Evolutionary conservation across 23 tunicate species (phyloP).

Genomic region (Styela plicata): DNA sequence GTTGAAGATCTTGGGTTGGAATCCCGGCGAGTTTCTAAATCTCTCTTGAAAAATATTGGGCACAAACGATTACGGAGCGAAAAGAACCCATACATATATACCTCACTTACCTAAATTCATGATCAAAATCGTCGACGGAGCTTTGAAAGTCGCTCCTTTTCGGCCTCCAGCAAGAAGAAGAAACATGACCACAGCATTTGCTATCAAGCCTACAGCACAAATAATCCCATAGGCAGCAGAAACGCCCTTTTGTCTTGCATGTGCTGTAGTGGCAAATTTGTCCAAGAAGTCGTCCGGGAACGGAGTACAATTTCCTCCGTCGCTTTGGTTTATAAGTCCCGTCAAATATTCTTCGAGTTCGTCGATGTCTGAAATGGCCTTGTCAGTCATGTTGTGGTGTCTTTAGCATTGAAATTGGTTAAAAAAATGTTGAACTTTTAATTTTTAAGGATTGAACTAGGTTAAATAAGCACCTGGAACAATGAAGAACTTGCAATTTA

Average conservation of each 20-base stretch:
- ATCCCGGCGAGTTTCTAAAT: no score
- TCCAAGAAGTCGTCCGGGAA: constrained; percentile 14
- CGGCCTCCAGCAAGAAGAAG: constrained; percentile 46
- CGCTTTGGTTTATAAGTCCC: neutral
- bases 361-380: neutral
- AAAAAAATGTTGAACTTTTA: no score
- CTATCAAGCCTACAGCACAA: constrained; percentile 54
- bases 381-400: neutral
- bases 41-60: no score
- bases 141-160: constrained; percentile 40
- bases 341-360: neutral
- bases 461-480: no score
- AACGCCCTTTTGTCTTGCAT: neutral
- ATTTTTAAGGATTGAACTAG: no score
- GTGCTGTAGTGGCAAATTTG: neutral
- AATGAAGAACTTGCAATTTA: no score
- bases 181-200: constrained; percentile 44
- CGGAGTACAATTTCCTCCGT: constrained; percentile 5
- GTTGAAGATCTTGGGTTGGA: no score
- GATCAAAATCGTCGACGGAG: constrained; percentile 67
- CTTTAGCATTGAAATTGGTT: no score
- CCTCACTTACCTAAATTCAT: constrained; percentile 58
- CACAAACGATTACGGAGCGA: no score
- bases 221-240: constrained; percentile 41
- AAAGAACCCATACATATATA: neutral